These are phyloP conservation scores for Nansenia antarctica DNA, from an alignment of 2,113 vertebrate genomes.

Conservation along the genomic window DNA sequence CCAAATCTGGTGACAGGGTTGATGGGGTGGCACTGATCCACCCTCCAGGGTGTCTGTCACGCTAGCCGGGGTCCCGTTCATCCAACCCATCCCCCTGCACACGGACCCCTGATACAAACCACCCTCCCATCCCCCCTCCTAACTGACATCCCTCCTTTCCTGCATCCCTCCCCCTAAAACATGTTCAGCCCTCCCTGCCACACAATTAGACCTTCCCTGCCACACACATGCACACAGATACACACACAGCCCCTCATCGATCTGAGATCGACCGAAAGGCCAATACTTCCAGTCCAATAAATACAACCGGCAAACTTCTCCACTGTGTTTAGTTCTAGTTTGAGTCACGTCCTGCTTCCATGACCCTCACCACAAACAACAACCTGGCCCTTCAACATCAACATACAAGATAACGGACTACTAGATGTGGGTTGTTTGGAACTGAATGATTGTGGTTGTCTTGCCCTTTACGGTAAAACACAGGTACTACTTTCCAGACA, in stretches of 20 bases:
- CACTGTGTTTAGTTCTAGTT: slow-evolving; percentile 16
- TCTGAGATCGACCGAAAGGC: slow-evolving; percentile 20
- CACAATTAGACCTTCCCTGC: slow-evolving; percentile 7
- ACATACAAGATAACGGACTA: too few species aligned
- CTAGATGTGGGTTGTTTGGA: too few species aligned
- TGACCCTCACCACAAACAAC: too few species aligned
- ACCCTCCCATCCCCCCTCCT: slow-evolving; percentile 9
- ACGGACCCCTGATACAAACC: slow-evolving; percentile 14
- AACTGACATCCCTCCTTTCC: slow-evolving; percentile 9
- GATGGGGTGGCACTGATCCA: slow-evolving; percentile 47
- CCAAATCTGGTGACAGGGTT: slow-evolving; percentile 40
- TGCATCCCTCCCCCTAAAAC: background rate
- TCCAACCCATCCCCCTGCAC: slow-evolving; percentile 4
- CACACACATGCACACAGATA: background rate
- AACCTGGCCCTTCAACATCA: too few species aligned
- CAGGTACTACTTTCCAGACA: too few species aligned
- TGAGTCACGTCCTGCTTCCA: too few species aligned
- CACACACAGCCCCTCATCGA: slow-evolving; percentile 13
- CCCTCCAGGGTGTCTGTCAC: slow-evolving; percentile 45
- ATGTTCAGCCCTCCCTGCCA: slow-evolving; percentile 25
- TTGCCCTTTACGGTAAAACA: too few species aligned
- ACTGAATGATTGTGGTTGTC: too few species aligned
- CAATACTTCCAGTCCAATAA: slow-evolving; percentile 45
- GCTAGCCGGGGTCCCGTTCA: slow-evolving; percentile 32
- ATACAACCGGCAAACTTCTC: slow-evolving; percentile 34